Evolutionary conservation across 2,113 vertebrate genomes (phyloP).

Genomic region (Chionomys nivalis): DNA sequence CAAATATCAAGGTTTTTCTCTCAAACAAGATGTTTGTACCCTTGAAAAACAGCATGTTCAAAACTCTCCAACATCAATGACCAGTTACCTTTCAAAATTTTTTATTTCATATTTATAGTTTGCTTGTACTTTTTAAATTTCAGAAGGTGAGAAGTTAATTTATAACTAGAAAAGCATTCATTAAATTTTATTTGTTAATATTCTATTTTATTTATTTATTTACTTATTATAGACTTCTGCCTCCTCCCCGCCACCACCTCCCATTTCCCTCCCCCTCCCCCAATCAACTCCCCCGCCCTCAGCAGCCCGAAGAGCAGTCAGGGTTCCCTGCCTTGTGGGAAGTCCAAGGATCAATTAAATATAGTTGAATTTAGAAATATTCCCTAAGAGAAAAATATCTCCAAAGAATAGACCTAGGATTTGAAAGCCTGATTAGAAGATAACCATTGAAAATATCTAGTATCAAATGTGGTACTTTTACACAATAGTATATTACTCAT

Average conservation of each 20-base stretch:
- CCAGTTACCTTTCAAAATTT: not conserved
- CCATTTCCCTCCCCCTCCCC: too few species aligned
- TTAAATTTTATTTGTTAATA: constrained; percentile 43
- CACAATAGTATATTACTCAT: too few species aligned
- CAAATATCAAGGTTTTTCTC: not conserved
- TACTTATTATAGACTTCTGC: too few species aligned
- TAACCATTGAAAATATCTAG: not conserved
- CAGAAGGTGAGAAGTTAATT: not conserved
- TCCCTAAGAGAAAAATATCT: not conserved
- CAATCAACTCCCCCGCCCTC: too few species aligned
- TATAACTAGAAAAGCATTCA: not conserved
- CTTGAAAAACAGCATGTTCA: constrained; percentile 38
- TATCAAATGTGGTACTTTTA: too few species aligned
- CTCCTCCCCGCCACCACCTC: too few species aligned
- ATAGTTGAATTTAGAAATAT: not conserved
- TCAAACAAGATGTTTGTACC: not conserved
- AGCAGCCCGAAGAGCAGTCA: too few species aligned
- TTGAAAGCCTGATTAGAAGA: not conserved
- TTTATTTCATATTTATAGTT: not conserved
- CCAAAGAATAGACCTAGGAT: not conserved
- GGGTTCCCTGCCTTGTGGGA: too few species aligned
- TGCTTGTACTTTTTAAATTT: not conserved
- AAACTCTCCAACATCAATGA: not conserved
- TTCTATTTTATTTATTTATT: too few species aligned
- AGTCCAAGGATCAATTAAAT: too few species aligned